These are phyloP conservation scores for Tetranychus cinnabarinus DNA, from an alignment of 1,140 invertebrate genomes.

Conservation along the genomic window DNA sequence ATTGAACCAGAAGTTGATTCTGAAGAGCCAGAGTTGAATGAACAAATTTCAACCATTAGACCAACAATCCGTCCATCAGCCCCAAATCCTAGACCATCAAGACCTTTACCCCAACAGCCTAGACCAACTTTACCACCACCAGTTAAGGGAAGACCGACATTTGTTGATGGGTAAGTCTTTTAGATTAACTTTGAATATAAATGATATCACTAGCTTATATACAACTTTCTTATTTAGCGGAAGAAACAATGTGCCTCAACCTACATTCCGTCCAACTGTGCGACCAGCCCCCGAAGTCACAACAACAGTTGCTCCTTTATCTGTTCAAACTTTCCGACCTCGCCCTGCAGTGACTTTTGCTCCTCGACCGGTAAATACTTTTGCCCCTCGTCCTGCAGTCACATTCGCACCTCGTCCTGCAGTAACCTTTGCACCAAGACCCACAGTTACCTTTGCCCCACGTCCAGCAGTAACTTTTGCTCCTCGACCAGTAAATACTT, in stretches of 20 bases:
- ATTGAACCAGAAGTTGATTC: background rate
- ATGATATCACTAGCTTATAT: too few species aligned
- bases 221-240: too few species aligned
- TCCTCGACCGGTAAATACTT: too few species aligned
- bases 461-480: background rate
- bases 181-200: too few species aligned
- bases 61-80: background rate
- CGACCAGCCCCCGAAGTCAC: too few species aligned
- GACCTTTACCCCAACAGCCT: background rate
- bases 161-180: too few species aligned
- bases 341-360: too few species aligned
- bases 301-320: too few species aligned
- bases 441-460: background rate
- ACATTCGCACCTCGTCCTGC: background rate
- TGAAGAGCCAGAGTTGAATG: background rate
- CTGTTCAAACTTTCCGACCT: too few species aligned
- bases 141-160: background rate
- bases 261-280: too few species aligned
- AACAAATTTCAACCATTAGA: background rate
- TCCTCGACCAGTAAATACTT: too few species aligned
- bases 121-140: background rate
- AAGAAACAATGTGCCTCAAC: too few species aligned
- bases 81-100: background rate
- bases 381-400: background rate
- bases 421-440: background rate